phyloP scores from a whole-genome alignment of 2,888 invertebrate genomes.

The Drosophila pseudotakahashii region DNA sequence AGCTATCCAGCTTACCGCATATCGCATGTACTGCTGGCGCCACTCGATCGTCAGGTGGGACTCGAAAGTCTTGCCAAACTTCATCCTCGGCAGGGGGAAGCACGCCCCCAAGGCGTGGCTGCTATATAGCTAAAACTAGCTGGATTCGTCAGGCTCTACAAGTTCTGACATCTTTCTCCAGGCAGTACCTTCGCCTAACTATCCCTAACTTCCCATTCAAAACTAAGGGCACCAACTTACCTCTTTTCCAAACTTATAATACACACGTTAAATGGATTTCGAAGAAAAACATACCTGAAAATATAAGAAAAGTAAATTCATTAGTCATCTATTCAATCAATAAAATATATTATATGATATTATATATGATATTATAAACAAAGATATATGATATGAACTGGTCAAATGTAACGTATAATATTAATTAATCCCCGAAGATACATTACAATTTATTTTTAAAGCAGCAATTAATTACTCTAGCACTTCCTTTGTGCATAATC shows the following conservation, averaged over 20 bases:
- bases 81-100: slow-evolving; percentile 87
- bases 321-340: neutral
- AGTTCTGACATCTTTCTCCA: slow-evolving; percentile 66
- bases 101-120: slow-evolving; percentile 36
- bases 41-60: slow-evolving; percentile 99
- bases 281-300: slow-evolving; percentile 18
- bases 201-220: neutral
- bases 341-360: no score
- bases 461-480: slow-evolving; percentile 1
- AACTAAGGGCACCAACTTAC: no score
- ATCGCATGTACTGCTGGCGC: slow-evolving; percentile 97
- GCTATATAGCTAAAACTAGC: slow-evolving; percentile 17
- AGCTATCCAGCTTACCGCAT: slow-evolving; percentile 86
- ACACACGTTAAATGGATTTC: no score
- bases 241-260: no score
- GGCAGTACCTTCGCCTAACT: neutral
- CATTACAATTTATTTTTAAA: neutral
- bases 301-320: neutral
- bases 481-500: neutral
- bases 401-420: neutral
- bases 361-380: no score
- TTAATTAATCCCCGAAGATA: neutral
- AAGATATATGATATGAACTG: no score
- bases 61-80: slow-evolving; percentile 98
- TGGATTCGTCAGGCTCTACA: slow-evolving; percentile 24